phyloP scores from a whole-genome alignment of 2,888 invertebrate genomes.

The Lacanobia wlatinum region DNA sequence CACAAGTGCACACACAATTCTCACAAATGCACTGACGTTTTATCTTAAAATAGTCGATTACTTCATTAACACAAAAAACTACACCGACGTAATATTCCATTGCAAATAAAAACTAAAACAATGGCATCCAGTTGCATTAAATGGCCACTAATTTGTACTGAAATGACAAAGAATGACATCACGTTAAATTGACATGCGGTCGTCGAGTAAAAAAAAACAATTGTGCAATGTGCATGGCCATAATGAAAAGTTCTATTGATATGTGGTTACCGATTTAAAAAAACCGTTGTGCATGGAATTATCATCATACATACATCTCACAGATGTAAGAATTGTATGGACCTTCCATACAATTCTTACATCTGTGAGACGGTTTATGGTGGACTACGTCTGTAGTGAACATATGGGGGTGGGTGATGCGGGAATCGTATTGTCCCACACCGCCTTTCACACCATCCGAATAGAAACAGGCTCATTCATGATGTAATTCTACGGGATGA shows the following conservation, averaged over 20 bases:
- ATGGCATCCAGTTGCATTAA: constrained; percentile 41
- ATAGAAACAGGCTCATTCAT: constrained; percentile 69
- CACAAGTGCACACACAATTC: constrained; percentile 11
- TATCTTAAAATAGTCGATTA: constrained; percentile 14
- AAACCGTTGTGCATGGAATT: background rate
- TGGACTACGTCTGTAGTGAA: constrained; percentile 67
- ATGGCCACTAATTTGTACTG: background rate
- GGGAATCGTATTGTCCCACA: constrained; percentile 81
- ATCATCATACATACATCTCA: too few species aligned
- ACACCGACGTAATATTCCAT: constrained; percentile 9
- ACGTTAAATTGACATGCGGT: constrained; percentile 33
- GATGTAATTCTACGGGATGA: constrained; percentile 30
- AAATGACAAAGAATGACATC: constrained; percentile 49
- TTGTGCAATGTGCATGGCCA: background rate
- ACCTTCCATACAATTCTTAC: constrained; percentile 79
- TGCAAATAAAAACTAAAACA: constrained; percentile 42
- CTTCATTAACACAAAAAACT: constrained; percentile 10
- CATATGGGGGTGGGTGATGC: constrained; percentile 83
- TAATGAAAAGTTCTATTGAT: background rate
- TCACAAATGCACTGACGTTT: constrained; percentile 15
- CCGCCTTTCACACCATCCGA: constrained; percentile 77
- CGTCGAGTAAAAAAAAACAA: constrained; percentile 27
- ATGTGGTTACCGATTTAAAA: constrained; percentile 18
- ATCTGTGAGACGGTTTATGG: constrained; percentile 75
- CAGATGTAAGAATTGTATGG: too few species aligned